A percentile compares a stretch with the other conserved stretches of the same genome.
These are phyloP conservation scores for Mola mola DNA, from an alignment of 2,113 vertebrate species.

Conservation along the genomic window DNA sequence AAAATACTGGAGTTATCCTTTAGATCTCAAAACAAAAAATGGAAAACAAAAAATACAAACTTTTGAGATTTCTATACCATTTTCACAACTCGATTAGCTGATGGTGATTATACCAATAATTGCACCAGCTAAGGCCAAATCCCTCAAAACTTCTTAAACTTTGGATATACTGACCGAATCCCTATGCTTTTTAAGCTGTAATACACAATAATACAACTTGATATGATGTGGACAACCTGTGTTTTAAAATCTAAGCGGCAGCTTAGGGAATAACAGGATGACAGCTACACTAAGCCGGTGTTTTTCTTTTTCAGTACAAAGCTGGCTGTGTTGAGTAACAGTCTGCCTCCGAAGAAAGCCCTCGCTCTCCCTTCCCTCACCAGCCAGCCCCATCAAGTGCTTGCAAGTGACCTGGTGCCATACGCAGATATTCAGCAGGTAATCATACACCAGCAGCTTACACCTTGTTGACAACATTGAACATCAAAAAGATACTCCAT, in stretches of 20 bases:
- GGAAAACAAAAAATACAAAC: too few relatives aligned
- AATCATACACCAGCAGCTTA: constrained; percentile 8
- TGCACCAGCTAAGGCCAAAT: too few relatives aligned
- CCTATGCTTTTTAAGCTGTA: too few relatives aligned
- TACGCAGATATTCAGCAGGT: constrained; percentile 95
- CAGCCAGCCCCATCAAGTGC: constrained; percentile 94
- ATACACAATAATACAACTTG: too few relatives aligned
- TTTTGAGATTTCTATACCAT: too few relatives aligned
- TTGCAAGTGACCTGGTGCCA: constrained; percentile 91
- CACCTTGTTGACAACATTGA: constrained; percentile 1
- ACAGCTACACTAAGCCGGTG: not conserved
- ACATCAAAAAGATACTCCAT: not conserved
- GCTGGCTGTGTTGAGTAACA: constrained; percentile 89
- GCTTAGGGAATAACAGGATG: not conserved
- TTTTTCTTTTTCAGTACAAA: constrained; percentile 77
- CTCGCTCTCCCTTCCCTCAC: constrained; percentile 89
- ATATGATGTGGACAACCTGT: not conserved
- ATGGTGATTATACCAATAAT: too few relatives aligned
- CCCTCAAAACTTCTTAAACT: too few relatives aligned
- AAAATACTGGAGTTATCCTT: too few relatives aligned
- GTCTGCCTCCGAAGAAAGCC: constrained; percentile 90
- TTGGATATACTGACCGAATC: too few relatives aligned
- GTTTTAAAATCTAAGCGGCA: not conserved
- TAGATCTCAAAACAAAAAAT: too few relatives aligned
- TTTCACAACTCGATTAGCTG: too few relatives aligned